A percentile compares a stretch with the other conserved stretches of the same genome.
These are phyloP conservation scores for Fregata magnificens DNA, from an alignment of 2,113 vertebrate genomes.

Conservation along the genomic window DNA sequence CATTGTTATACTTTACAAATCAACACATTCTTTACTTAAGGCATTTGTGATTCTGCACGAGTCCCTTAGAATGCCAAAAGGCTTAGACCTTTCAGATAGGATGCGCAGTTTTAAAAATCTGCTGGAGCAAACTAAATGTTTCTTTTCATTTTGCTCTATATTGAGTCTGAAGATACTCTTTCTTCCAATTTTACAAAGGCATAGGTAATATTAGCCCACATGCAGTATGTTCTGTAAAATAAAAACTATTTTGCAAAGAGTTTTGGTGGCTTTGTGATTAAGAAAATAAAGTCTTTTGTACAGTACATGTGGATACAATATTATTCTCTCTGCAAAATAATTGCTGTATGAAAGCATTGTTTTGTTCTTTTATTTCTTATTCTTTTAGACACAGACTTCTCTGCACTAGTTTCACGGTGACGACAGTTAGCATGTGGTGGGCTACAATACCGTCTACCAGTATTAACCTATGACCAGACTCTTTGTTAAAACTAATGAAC, in stretches of 20 bases:
- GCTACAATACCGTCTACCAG: neutral
- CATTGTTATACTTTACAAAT: neutral
- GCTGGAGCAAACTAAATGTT: neutral
- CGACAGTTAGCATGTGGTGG: neutral
- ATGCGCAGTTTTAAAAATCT: neutral
- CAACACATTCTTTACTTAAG: neutral
- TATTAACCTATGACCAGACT: conserved; percentile 45
- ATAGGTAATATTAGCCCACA: neutral
- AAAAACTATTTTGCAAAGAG: neutral
- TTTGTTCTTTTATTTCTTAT: neutral
- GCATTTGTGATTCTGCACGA: neutral
- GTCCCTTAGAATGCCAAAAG: neutral
- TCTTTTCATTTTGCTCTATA: neutral
- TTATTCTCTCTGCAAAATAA: neutral
- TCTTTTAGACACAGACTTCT: neutral
- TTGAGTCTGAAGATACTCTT: neutral
- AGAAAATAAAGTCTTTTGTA: neutral
- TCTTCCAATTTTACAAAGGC: neutral
- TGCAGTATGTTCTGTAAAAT: neutral
- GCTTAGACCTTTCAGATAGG: neutral
- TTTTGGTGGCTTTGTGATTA: neutral
- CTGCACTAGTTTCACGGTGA: neutral
- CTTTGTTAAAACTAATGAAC: conserved; percentile 61
- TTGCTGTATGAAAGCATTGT: neutral
- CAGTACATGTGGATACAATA: neutral